Conservation (phyloP, 2,888 invertebrate species). For the Hypercompe scribonia region DNA sequence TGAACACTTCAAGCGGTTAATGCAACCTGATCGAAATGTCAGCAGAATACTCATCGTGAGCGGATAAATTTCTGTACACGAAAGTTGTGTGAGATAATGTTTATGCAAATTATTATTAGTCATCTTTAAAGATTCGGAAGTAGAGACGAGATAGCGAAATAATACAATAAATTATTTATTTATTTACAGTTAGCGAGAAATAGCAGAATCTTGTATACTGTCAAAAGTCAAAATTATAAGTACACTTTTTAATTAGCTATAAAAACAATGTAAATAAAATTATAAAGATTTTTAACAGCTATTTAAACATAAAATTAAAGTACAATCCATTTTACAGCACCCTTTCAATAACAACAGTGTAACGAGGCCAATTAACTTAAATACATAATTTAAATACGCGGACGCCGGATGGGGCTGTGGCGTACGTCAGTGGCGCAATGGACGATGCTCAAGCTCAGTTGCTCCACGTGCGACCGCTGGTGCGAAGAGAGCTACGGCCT, state of each 20-base stretch:
- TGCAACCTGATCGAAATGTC: too few relatives aligned
- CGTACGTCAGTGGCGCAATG: slow-evolving; percentile 28
- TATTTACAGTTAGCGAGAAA: not conserved
- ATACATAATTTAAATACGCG: slow-evolving; percentile 73
- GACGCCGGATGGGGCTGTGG: slow-evolving; percentile 63
- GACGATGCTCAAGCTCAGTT: slow-evolving; percentile 35
- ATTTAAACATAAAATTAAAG: slow-evolving; percentile 62
- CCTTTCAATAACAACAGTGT: slow-evolving; percentile 64
- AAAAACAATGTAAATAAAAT: slow-evolving; percentile 40
- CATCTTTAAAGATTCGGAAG: not conserved
- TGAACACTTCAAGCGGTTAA: too few relatives aligned
- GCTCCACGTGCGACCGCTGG: slow-evolving; percentile 59
- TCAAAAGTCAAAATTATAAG: not conserved
- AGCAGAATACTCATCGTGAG: too few relatives aligned
- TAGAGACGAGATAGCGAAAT: not conserved
- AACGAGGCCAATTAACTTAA: slow-evolving; percentile 73
- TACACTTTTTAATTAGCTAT: slow-evolving; percentile 24
- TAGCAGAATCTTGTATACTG: not conserved
- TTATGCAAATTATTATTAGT: too few relatives aligned
- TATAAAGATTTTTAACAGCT: slow-evolving; percentile 50
- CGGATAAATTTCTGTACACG: too few relatives aligned
- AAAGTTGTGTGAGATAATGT: too few relatives aligned
- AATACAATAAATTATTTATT: not conserved
- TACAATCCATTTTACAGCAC: slow-evolving; percentile 60
- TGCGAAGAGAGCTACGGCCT: slow-evolving; percentile 54